Percentiles rank a stretch among this genome's conserved stretches.
These are phyloP conservation scores for Aspidoscelis tigris DNA, from an alignment of 2,113 vertebrate genomes.

Conservation along the genomic window DNA sequence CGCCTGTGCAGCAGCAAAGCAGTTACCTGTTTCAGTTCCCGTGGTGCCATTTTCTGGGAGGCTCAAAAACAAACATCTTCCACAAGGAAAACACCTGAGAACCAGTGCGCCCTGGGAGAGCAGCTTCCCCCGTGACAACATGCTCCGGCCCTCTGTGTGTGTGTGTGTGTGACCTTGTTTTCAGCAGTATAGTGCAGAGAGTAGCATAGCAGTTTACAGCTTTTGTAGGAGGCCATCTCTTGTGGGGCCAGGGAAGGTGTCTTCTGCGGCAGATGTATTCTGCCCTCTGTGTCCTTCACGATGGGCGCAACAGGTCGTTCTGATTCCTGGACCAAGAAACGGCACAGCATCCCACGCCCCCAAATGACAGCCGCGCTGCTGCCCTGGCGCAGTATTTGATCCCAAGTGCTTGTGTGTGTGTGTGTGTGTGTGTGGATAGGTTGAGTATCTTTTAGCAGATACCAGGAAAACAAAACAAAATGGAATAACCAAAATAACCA, in stretches of 20 bases:
- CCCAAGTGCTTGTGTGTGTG: not conserved
- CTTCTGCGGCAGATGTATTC: not conserved
- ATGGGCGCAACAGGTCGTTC: not conserved
- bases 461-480: constrained; percentile 29
- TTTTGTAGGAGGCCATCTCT: no score
- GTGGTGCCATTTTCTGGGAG: no score
- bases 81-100: no score
- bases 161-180: not conserved
- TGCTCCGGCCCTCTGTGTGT: no score
- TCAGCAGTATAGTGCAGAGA: not conserved
- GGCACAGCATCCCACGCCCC: constrained; percentile 29
- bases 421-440: not conserved
- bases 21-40: no score
- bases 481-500: constrained; percentile 32
- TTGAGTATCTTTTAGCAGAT: constrained; percentile 19
- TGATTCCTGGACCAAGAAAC: not conserved
- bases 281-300: not conserved
- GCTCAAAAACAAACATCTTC: no score
- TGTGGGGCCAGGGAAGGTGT: not conserved
- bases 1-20: no score
- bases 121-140: no score
- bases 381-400: constrained; percentile 57
- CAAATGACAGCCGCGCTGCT: constrained; percentile 33
- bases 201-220: no score
- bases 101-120: no score